phyloP scores from a whole-genome alignment of 2,113 vertebrate genomes.

The Acrocephalus kingi region DNA sequence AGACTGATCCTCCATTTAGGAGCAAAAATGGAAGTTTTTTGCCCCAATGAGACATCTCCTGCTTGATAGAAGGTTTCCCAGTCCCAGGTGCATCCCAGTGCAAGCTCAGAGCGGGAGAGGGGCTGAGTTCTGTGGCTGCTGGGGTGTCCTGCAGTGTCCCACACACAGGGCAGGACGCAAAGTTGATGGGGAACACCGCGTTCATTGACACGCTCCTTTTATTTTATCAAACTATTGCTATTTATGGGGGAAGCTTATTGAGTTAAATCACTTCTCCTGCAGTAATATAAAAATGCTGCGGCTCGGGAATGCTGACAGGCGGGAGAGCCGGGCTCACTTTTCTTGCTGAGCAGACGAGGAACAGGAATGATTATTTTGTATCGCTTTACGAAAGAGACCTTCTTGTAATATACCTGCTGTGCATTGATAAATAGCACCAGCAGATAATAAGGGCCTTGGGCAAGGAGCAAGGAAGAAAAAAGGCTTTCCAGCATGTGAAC shows the following conservation, averaged over 20 bases:
- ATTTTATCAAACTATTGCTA: not conserved
- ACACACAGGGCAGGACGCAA: not conserved
- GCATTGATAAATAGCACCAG: slow-evolving; percentile 43
- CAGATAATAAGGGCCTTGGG: slow-evolving; percentile 46
- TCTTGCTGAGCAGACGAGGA: slow-evolving; percentile 39
- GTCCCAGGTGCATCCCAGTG: not conserved
- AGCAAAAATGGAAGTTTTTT: not conserved
- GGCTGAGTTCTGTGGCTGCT: not conserved
- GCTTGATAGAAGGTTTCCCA: not conserved
- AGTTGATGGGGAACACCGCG: not conserved
- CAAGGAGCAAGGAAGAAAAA: not conserved
- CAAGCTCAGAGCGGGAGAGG: not conserved
- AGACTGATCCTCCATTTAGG: not conserved
- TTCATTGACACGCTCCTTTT: not conserved
- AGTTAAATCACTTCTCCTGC: slow-evolving; percentile 38
- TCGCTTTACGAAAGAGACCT: slow-evolving; percentile 15
- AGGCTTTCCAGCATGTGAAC: slow-evolving; percentile 21
- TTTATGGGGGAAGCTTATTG: not conserved
- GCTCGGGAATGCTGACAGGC: not conserved
- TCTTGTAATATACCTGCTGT: slow-evolving; percentile 40
- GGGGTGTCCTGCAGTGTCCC: not conserved
- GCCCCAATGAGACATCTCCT: not conserved
- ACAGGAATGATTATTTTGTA: not conserved
- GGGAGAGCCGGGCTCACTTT: not conserved
- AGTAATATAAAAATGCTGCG: not conserved